These are phyloP conservation scores for Armadillidium nasatum DNA, from an alignment of 1,140 invertebrate species.

Conservation along the genomic window DNA sequence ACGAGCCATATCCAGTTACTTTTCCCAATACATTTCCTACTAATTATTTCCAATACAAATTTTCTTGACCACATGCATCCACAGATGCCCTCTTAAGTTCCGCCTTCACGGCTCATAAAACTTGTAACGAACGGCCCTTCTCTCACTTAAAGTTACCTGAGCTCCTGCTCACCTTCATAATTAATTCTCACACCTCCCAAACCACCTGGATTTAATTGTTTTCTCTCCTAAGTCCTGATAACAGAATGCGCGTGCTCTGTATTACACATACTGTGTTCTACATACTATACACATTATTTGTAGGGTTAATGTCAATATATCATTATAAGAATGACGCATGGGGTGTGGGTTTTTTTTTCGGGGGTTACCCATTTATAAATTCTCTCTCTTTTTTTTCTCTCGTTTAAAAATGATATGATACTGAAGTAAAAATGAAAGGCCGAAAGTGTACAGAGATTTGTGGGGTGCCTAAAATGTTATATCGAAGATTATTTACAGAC, in stretches of 20 bases:
- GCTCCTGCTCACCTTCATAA: conserved; percentile 3
- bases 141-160: not conserved
- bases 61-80: not conserved
- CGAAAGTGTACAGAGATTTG: too few relatives aligned
- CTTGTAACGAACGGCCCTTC: not conserved
- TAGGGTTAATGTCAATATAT: too few relatives aligned
- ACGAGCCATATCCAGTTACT: too few relatives aligned
- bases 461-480: too few relatives aligned
- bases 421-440: too few relatives aligned
- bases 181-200: conserved; percentile 7
- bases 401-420: too few relatives aligned
- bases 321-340: too few relatives aligned
- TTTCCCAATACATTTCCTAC: not conserved
- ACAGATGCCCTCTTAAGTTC: not conserved
- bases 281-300: not conserved
- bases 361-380: too few relatives aligned
- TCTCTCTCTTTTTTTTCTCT: too few relatives aligned
- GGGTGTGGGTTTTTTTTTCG: too few relatives aligned
- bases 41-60: conserved; percentile 12
- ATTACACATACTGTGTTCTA: not conserved
- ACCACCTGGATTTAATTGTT: not conserved
- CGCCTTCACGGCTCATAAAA: not conserved
- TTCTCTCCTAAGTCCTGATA: not conserved
- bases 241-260: not conserved
- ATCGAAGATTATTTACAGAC: too few relatives aligned